Percentiles rank a stretch among this genome's conserved stretches.
Evolutionary conservation across 2,797 vertebrate species (phyloP).

Genomic region (Schizopygopsis pylzovi): DNA sequence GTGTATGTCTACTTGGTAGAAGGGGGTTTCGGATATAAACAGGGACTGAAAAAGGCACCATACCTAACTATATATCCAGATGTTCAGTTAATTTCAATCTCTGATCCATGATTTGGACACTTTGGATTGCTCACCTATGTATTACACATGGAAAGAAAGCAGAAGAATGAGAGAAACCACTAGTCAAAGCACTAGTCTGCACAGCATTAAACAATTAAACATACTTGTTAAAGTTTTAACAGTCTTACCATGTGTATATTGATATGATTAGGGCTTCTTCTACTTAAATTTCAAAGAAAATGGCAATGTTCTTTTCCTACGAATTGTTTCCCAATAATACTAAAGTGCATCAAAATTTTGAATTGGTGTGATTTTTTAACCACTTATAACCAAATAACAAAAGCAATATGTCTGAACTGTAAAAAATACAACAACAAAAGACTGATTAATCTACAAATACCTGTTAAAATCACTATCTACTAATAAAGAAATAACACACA

Average conservation of each 20-base stretch:
- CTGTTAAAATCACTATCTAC: not conserved
- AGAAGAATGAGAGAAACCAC: constrained; percentile 33
- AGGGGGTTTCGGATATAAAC: not conserved
- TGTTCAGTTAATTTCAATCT: constrained; percentile 72
- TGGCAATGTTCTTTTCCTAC: not conserved
- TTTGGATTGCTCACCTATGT: constrained; percentile 12
- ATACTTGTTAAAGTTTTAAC: not conserved
- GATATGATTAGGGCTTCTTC: not conserved
- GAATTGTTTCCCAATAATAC: not conserved
- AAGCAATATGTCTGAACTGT: not conserved
- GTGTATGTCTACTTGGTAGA: not conserved
- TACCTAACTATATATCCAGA: constrained; percentile 71
- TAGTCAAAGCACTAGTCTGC: not conserved
- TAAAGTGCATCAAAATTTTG: not conserved
- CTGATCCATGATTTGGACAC: constrained; percentile 48
- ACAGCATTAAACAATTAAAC: not conserved
- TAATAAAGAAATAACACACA: not conserved
- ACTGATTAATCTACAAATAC: not conserved
- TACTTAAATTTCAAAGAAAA: not conserved
- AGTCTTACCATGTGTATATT: not conserved
- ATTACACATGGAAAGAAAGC: constrained; percentile 8
- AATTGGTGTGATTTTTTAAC: not conserved
- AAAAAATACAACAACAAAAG: not conserved
- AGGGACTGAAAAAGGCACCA: constrained; percentile 47
- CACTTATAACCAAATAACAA: not conserved